phyloP scores from a whole-genome alignment of 2,888 invertebrate species.

The Leptothorax acervorum region DNA sequence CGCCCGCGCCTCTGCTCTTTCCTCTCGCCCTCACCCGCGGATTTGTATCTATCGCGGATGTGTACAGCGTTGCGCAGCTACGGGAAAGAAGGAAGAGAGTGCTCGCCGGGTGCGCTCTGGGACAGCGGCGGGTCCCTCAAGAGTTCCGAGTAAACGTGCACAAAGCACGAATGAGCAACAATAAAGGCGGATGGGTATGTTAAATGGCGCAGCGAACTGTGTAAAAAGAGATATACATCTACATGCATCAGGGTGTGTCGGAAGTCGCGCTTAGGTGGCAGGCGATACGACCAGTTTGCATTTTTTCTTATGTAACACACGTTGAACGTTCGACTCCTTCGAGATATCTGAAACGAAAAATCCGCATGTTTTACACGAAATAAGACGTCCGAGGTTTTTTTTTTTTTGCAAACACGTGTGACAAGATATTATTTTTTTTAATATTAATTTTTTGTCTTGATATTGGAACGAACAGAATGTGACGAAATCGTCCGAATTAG shows the following conservation, averaged over 20 bases:
- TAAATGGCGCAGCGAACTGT: conserved; percentile 54
- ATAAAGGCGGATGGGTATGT: conserved; percentile 49
- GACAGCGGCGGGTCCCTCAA: conserved; percentile 42
- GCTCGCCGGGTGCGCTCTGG: conserved; percentile 27
- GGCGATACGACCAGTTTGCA: conserved; percentile 23
- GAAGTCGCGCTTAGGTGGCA: conserved; percentile 48
- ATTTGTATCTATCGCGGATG: conserved; percentile 54
- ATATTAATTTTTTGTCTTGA: background rate
- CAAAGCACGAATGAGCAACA: conserved; percentile 50
- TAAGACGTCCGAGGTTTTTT: no score
- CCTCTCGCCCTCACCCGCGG: conserved; percentile 32
- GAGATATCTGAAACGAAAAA: background rate
- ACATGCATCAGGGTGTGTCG: conserved; percentile 51
- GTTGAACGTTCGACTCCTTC: conserved; percentile 6
- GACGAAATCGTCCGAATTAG: background rate
- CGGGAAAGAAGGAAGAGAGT: conserved; percentile 28
- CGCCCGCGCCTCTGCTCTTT: conserved; percentile 12
- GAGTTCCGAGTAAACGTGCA: conserved; percentile 44
- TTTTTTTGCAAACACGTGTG: background rate
- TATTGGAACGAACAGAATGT: background rate
- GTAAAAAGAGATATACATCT: conserved; percentile 52
- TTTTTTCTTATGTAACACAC: conserved; percentile 5
- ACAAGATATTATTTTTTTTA: background rate
- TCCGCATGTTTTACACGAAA: background rate
- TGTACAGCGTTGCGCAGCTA: conserved; percentile 32